Base-by-base conservation (phyloP, 1,140 invertebrate genomes). In the Oryctes rhinoceros region DNA sequence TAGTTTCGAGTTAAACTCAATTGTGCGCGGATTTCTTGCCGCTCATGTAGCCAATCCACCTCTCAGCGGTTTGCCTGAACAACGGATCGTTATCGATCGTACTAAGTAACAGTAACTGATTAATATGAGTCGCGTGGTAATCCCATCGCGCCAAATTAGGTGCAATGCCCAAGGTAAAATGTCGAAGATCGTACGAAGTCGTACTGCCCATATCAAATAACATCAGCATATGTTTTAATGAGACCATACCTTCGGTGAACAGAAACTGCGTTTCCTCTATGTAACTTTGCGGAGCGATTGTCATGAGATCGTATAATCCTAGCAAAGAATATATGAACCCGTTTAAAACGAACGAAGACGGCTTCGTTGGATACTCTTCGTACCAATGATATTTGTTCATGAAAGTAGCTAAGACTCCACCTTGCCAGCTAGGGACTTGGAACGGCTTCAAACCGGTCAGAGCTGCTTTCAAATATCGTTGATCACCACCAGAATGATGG, bases 261-360 rank as follows among this genome's bases (percentile, higher is more conserved):
- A 99, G 90, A 81, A 91, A 88, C 71, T 91, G 91, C 13, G 94
- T 94, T 86, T 95, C 92, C 7, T 92, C 89, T 6, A 91, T 90
- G 78, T 89, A 87, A 30, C 88, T 89, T 77, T 88, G 88, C 30
- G 91, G 92, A 4, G 93, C 92, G 18, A 94, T 91, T 84, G 91
- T 92, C 83, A 93, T 92, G 37, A 99, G 88, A 90, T 99, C 98
- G 86, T 99, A 99, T 0, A 99, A 90, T 3, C 98, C 98, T 79
- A 99, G 92, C 1, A 99, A 90, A 0, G 98, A 97, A 89, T 99
- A 99, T 83, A 99, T 98, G 88, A 99, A 99, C 39, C 98, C 98
- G 89, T 99, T 99, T 1, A 99, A 92, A 9, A 99, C 98, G 89
- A 98, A 99, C 3, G 96, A 96, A 4, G 96, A 91, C 0, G 98